Base-by-base conservation (phyloP, 2,797 vertebrate species). In the Tapirus indicus region DNA sequence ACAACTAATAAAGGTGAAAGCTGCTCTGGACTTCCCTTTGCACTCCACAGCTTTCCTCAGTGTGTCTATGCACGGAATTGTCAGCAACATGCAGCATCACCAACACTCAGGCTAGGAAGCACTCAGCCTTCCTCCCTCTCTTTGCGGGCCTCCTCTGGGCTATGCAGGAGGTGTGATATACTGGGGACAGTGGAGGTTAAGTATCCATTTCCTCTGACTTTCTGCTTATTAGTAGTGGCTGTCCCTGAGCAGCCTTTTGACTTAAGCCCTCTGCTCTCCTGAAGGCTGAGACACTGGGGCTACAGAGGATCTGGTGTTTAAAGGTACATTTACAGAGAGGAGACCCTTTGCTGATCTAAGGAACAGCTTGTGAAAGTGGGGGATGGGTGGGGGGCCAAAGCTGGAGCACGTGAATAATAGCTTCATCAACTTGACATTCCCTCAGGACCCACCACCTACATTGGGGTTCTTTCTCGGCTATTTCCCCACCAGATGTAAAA, bases 401-500 rank as follows among this genome's bases (percentile, higher is more conserved):
- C 72, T 35, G 58, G n/a, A 84, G 80, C 64, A 16, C 27, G 49
- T 97, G 97, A 98, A 56, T 96, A 95, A 98, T 97, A 74, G 92
- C 93, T 97, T 86, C 98, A 97, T 98, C 97, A 97, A n/a, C 89
- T n/a, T 83, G 86, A 75, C 80, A 21, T 56, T 91, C 95, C 93
- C 93, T 7, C 27, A 14, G 86, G 97, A 66, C 66, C 87, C 77
- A 93, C 90, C 87, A 95, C 97, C 94, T 97, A 95, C 69, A 18
- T 2, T 80, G 97, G 94, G 87, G 94, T 82, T 94, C 96, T 93
- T 97, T 98, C 91, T 97, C 95, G 91, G 89, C 91, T 62, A 94
- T 95, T 98, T 96, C 91, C 88, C 68, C 18, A 77, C 94, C 97
- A 98, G 97, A 97, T 98, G 98, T 97, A 92, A 96, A 98, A 96